Evolutionary conservation across 2,888 invertebrate species (phyloP), one percentile per base, ranked within the genome.

Genomic region (Osmoderma eremita): DNA sequence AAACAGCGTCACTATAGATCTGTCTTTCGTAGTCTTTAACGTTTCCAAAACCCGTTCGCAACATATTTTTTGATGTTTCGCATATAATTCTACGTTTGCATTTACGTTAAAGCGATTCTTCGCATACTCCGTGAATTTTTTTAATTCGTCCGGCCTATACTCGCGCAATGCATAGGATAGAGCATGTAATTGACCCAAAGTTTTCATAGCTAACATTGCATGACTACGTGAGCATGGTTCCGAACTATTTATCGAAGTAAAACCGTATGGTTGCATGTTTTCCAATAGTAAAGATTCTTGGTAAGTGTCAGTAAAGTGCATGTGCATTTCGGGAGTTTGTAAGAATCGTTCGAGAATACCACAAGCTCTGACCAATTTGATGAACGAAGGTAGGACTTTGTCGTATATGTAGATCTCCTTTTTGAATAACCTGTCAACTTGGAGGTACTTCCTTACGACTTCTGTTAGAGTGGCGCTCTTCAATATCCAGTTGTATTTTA

Each of bases 331-430:
- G 0, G 76, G 70, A 30, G 63, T 73, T 1, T 67, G 62, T 3
- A 63, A 66, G 42, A 76, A 74, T 5, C 54, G 58, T n/a, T 71
- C 64, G 6, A 62, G 45, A 22, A 74, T 63, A 5, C 51, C 54
- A 17, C 53, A 51, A 36, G 74, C 72, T 36, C 70, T 15, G 67
- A 75, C 73, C 42, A 78, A 66, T 65, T 73, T 41, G 24, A 63
- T 20, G 41, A 76, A 76, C 15, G 64, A 69, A 1, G 74, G 69
- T 5, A 80, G 69, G 3, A 80, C 65, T 6, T 65, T 69, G 6
- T 69, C 68, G 67, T 80, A 80, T 3, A 76, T 56, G 56, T 72
- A 75, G 3, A 75, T 73, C 70, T 80, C 80, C 36, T 77, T 71
- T n/a, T 69, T 48, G 67, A 76, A 79, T 2, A 73, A 68, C 4